phyloP scores from a whole-genome alignment of 1,140 invertebrate species.

The Drosophila biarmipes region DNA sequence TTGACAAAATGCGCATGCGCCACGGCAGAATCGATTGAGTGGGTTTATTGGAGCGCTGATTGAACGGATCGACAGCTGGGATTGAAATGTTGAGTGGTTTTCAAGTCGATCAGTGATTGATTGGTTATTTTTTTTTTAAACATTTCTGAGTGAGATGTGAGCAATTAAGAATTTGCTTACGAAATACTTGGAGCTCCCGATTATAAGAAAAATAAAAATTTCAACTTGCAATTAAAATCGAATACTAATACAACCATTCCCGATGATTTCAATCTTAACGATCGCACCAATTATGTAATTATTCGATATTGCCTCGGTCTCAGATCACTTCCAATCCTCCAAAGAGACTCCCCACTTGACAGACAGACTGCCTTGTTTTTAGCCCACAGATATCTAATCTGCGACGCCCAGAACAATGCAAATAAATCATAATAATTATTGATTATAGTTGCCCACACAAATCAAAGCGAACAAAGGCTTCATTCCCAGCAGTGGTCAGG shows the following conservation, averaged over 20 bases:
- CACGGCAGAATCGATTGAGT: constrained; percentile 43
- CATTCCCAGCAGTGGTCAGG: constrained; percentile 32
- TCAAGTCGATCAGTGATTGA: constrained; percentile 13
- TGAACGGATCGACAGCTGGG: constrained; percentile 26
- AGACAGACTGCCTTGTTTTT: not conserved
- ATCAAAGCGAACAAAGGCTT: constrained; percentile 38
- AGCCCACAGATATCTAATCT: constrained; percentile 30
- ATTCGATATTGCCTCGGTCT: not conserved
- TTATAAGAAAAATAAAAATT: not conserved
- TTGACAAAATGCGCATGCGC: constrained; percentile 56
- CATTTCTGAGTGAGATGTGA: not conserved
- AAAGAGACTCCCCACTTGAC: constrained; percentile 3
- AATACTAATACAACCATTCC: not conserved
- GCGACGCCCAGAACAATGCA: constrained; percentile 35
- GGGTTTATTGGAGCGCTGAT: constrained; percentile 39
- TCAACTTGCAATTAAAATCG: too few species aligned
- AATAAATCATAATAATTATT: constrained; percentile 54
- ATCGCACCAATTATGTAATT: constrained; percentile 7
- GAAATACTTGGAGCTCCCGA: too few species aligned
- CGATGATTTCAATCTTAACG: not conserved
- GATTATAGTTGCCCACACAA: constrained; percentile 44
- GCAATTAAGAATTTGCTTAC: not conserved
- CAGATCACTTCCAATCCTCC: not conserved
- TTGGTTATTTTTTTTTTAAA: not conserved
- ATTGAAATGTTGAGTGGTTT: constrained; percentile 44